Evolutionary conservation across 2,888 invertebrate genomes (phyloP).

Genomic region (Euzophera pinguis): DNA sequence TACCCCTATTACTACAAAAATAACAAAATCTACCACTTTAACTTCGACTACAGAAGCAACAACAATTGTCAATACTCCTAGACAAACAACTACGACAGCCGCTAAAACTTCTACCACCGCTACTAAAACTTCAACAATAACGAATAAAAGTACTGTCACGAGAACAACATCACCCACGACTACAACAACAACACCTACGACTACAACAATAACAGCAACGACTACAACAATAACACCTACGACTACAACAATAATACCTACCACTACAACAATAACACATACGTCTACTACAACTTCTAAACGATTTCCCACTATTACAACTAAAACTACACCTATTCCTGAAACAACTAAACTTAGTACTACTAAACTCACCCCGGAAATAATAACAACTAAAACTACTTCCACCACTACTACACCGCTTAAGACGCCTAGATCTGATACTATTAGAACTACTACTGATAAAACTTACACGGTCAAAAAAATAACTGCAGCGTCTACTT

Average conservation of each 20-base stretch:
- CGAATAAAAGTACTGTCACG: background rate
- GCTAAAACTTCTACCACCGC: background rate
- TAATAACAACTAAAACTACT: background rate
- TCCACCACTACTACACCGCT: background rate
- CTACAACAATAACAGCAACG: background rate
- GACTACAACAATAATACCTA: background rate
- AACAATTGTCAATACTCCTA: background rate
- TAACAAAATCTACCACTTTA: background rate
- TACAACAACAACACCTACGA: background rate
- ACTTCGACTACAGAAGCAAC: background rate
- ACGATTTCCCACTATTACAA: background rate
- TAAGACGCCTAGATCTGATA: background rate
- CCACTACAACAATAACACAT: too few species aligned
- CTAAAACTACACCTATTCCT: background rate
- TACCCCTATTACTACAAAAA: background rate
- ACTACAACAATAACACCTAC: background rate
- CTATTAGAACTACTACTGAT: background rate
- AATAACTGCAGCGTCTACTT: background rate
- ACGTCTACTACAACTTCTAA: background rate
- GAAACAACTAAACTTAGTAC: background rate
- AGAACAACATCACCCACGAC: background rate
- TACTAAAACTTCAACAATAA: background rate
- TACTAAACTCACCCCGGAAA: background rate
- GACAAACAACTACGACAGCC: background rate
- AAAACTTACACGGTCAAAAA: background rate